Evolutionary conservation across 1,140 invertebrate species (phyloP).

Genomic region (Megathymus violae): DNA sequence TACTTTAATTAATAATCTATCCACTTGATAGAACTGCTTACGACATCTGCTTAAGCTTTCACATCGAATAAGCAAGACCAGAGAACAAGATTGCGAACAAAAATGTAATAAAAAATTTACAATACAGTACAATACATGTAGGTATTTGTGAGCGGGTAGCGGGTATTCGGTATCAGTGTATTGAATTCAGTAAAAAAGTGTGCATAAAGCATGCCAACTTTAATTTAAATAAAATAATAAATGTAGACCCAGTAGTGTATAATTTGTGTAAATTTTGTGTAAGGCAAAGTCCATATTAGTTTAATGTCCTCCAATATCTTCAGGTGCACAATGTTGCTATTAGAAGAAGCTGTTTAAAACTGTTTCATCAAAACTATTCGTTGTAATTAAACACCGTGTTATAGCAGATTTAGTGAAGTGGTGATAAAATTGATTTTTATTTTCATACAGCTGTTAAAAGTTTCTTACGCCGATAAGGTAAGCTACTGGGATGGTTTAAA

Average conservation of each 20-base stretch:
- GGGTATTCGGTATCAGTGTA: conserved; percentile 34
- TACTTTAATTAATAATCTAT: conserved; percentile 21
- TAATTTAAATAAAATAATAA: conserved; percentile 15
- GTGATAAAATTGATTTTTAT: too few species aligned
- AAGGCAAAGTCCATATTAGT: conserved; percentile 29
- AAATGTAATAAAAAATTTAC: conserved; percentile 18
- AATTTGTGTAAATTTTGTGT: conserved; percentile 44
- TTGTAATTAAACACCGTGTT: too few species aligned
- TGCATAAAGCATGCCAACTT: conserved; percentile 54
- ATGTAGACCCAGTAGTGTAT: conserved; percentile 71
- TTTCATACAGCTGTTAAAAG: too few species aligned
- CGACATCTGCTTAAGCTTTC: conserved; percentile 35
- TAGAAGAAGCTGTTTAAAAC: too few species aligned
- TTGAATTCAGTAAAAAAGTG: conserved; percentile 40
- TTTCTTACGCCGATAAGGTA: too few species aligned
- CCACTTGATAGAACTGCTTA: conserved; percentile 23
- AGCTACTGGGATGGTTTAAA: too few species aligned
- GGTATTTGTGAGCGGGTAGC: conserved; percentile 37
- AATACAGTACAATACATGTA: conserved; percentile 17
- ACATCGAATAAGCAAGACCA: conserved; percentile 38
- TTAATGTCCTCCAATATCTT: neutral
- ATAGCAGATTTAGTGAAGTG: too few species aligned
- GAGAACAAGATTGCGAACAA: conserved; percentile 25
- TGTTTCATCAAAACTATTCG: neutral
- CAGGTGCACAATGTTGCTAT: conserved; percentile 1